Percentiles rank a stretch among this genome's conserved stretches.
These are phyloP conservation scores for Gephyroberyx darwinii DNA, from an alignment of 2,797 vertebrate genomes.

Conservation along the genomic window DNA sequence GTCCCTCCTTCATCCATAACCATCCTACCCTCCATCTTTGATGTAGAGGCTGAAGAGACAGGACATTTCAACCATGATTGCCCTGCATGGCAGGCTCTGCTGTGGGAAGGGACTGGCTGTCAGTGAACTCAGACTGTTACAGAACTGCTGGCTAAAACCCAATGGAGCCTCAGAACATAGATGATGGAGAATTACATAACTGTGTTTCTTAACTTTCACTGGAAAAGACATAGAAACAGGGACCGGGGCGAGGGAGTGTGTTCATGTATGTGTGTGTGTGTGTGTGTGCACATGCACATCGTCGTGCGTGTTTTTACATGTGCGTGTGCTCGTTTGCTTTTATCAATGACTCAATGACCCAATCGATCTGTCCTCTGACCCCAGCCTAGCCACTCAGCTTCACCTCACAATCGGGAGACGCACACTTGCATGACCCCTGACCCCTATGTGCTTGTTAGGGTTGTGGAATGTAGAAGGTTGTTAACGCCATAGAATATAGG, in stretches of 20 bases:
- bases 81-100: conserved; percentile 31
- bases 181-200: conserved; percentile 8
- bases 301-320: conserved; percentile 12
- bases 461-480: conserved; percentile 68
- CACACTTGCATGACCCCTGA: conserved; percentile 64
- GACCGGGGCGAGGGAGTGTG: conserved; percentile 12
- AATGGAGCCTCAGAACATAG: conserved; percentile 20
- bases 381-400: conserved; percentile 35
- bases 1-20: conserved; percentile 27
- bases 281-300: background rate
- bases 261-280: conserved; percentile 11
- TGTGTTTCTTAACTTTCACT: conserved; percentile 15
- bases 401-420: conserved; percentile 22
- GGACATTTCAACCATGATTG: conserved; percentile 31
- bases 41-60: conserved; percentile 43
- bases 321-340: conserved; percentile 45
- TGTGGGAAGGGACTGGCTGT: conserved; percentile 24
- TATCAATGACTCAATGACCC: conserved; percentile 37
- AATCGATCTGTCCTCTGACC: conserved; percentile 46
- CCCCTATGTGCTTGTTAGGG: conserved; percentile 64
- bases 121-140: conserved; percentile 30
- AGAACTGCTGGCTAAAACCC: conserved; percentile 46
- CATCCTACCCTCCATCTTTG: conserved; percentile 31
- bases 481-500: conserved; percentile 52
- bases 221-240: conserved; percentile 1